phyloP scores from a whole-genome alignment of 2,797 vertebrate genomes.

The Catostomus latipinnis region DNA sequence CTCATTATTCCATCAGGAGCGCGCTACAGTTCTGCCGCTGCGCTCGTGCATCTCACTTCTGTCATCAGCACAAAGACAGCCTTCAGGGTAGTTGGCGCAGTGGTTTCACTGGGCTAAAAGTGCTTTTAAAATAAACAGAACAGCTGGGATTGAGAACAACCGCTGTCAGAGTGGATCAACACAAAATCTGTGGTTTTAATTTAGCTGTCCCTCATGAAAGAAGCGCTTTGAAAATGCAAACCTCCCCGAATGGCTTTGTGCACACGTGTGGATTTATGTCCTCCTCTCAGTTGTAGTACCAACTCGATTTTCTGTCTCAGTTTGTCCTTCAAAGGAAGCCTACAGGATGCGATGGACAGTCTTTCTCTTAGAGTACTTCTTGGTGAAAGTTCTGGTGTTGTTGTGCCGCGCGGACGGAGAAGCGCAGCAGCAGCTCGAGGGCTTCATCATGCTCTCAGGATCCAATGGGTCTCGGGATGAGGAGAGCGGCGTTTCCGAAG shows the following conservation, averaged over 20 bases:
- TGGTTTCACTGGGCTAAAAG: constrained; percentile 10
- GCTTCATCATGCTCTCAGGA: constrained; percentile 90
- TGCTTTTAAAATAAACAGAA: constrained; percentile 21
- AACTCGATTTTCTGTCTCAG: constrained; percentile 63
- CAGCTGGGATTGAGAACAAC: background rate
- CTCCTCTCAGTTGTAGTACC: constrained; percentile 71
- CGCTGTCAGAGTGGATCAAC: constrained; percentile 13
- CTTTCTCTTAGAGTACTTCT: constrained; percentile 88
- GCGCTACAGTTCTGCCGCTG: constrained; percentile 66
- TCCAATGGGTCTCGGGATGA: constrained; percentile 88
- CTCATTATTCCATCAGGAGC: constrained; percentile 63
- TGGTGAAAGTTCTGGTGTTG: constrained; percentile 91
- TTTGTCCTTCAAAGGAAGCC: constrained; percentile 64
- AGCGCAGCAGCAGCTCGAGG: constrained; percentile 87
- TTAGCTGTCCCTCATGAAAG: constrained; percentile 3
- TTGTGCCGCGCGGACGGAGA: constrained; percentile 94
- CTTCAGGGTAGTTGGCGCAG: constrained; percentile 36
- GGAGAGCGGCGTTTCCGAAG: constrained; percentile 84
- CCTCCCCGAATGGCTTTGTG: constrained; percentile 69
- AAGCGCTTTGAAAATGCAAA: constrained; percentile 66
- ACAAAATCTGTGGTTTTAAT: constrained; percentile 31
- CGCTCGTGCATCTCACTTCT: constrained; percentile 62
- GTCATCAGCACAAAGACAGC: constrained; percentile 61
- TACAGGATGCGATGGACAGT: constrained; percentile 79
- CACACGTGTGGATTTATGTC: constrained; percentile 69